These are phyloP conservation scores for Megalonaias nervosa DNA, from an alignment of 1,140 invertebrate genomes.

Conservation along the genomic window DNA sequence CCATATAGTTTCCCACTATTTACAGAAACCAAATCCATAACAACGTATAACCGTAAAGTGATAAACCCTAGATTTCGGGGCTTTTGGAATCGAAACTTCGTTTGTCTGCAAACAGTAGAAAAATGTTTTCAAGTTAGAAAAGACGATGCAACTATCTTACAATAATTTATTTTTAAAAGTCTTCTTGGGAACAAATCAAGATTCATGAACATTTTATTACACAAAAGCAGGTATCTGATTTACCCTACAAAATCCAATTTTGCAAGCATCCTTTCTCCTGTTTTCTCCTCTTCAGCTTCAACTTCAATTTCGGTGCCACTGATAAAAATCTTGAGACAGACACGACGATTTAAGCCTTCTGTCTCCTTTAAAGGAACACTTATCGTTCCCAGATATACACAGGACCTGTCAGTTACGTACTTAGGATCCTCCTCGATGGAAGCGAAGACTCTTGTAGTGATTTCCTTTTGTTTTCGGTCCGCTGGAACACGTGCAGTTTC, in stretches of 20 bases:
- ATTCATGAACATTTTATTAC: too few relatives aligned
- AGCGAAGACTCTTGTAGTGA: not conserved
- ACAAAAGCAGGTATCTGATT: too few relatives aligned
- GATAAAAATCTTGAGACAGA: not conserved
- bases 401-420: not conserved
- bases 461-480: not conserved
- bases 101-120: too few relatives aligned
- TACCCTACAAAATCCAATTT: constrained; percentile 10
- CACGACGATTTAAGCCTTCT: not conserved
- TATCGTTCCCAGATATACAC: not conserved
- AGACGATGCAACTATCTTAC: too few relatives aligned
- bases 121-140: too few relatives aligned
- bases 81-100: too few relatives aligned
- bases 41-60: too few relatives aligned
- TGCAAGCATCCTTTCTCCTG: not conserved
- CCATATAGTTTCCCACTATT: too few relatives aligned
- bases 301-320: constrained; percentile 18
- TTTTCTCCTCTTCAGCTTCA: constrained; percentile 3
- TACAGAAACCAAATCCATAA: too few relatives aligned
- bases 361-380: not conserved
- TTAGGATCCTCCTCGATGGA: not conserved
- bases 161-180: too few relatives aligned
- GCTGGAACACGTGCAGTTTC: not conserved
- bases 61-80: too few relatives aligned
- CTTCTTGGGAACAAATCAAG: too few relatives aligned